These are phyloP conservation scores for Mobula hypostoma DNA, from an alignment of 2,113 vertebrate species.

Conservation along the genomic window DNA sequence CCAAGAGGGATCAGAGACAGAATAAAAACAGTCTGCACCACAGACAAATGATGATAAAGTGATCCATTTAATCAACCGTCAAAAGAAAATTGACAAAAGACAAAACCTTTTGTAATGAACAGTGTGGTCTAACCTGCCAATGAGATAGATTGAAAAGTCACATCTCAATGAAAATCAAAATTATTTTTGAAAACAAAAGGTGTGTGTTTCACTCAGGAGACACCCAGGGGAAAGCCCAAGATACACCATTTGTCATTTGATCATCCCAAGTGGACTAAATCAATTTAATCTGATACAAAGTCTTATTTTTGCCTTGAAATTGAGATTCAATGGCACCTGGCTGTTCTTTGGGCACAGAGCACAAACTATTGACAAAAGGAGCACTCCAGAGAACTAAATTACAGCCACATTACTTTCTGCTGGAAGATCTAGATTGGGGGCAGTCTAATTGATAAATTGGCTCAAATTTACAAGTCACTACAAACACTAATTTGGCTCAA, in stretches of 20 bases:
- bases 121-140: slow-evolving; percentile 61
- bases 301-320: slow-evolving; percentile 49
- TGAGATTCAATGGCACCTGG: slow-evolving; percentile 49
- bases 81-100: slow-evolving; percentile 73
- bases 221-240: slow-evolving; percentile 34
- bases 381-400: slow-evolving; percentile 52
- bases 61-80: slow-evolving; percentile 71
- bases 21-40: slow-evolving; percentile 67
- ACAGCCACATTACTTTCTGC: slow-evolving; percentile 51
- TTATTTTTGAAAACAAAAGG: slow-evolving; percentile 51
- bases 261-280: slow-evolving; percentile 47
- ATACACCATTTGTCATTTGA: slow-evolving; percentile 42
- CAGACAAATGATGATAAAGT: slow-evolving; percentile 99
- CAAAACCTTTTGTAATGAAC: slow-evolving; percentile 80
- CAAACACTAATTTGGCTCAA: not conserved
- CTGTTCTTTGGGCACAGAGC: slow-evolving; percentile 44
- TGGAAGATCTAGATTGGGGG: slow-evolving; percentile 61
- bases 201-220: slow-evolving; percentile 33
- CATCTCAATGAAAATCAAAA: slow-evolving; percentile 59
- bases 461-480: not conserved
- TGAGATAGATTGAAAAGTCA: slow-evolving; percentile 50
- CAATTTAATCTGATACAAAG: slow-evolving; percentile 46
- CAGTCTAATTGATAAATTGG: slow-evolving; percentile 56
- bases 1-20: slow-evolving; percentile 63
- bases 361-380: slow-evolving; percentile 43